Conservation (phyloP, 2,888 invertebrate genomes). For the Tetheella fluctuosa region DNA sequence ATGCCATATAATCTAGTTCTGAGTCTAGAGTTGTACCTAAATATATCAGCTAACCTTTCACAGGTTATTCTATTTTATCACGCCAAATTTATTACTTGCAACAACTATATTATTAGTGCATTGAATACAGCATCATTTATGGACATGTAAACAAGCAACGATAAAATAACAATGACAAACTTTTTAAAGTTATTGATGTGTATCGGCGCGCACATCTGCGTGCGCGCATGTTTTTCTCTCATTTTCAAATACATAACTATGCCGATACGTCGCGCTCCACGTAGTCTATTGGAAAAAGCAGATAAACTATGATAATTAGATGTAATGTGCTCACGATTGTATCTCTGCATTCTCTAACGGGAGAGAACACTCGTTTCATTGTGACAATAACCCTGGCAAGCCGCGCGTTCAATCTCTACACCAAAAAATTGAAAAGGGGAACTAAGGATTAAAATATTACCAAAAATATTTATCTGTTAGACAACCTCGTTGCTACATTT, state of each 20-base stretch:
- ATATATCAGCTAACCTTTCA: too few species aligned
- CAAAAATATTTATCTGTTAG: conserved; percentile 71
- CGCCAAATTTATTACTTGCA: neutral
- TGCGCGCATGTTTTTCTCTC: conserved; percentile 66
- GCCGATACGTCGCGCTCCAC: conserved; percentile 75
- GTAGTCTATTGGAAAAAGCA: conserved; percentile 79
- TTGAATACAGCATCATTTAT: conserved; percentile 17
- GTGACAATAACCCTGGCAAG: conserved; percentile 47
- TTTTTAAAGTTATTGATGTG: conserved; percentile 76
- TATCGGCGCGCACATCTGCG: conserved; percentile 65
- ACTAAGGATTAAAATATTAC: conserved; percentile 73
- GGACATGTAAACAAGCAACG: conserved; percentile 30
- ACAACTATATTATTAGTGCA: neutral
- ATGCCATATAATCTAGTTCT: too few species aligned
- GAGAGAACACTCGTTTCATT: conserved; percentile 59
- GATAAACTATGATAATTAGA: conserved; percentile 81
- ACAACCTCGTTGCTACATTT: conserved; percentile 40
- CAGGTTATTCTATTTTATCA: neutral
- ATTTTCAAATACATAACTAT: conserved; percentile 68
- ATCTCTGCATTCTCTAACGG: conserved; percentile 50
- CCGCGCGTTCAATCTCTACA: conserved; percentile 49
- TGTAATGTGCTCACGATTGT: conserved; percentile 66
- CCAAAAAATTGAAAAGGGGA: conserved; percentile 39
- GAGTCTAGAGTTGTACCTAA: too few species aligned
- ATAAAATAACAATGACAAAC: conserved; percentile 57